phyloP scores from a whole-genome alignment of 2,888 invertebrate species.

The Sepioteuthis lessoniana region DNA sequence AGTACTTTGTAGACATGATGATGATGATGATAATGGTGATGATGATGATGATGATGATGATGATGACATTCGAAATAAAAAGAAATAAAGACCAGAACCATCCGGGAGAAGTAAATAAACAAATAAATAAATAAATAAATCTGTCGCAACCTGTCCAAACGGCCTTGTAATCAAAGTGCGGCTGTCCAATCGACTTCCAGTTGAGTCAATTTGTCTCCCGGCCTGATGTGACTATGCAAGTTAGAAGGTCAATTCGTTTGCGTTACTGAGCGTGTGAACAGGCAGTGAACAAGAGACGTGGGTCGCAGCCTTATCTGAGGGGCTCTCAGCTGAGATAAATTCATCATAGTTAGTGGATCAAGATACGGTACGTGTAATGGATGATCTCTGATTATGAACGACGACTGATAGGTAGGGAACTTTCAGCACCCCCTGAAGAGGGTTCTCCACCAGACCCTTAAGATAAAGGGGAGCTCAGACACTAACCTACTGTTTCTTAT shows the following conservation, averaged over 20 bases:
- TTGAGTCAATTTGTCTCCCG: conserved; percentile 33
- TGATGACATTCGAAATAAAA: too few relatives aligned
- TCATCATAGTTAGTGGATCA: neutral
- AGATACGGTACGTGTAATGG: neutral
- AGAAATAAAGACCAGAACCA: too few relatives aligned
- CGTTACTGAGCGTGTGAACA: neutral
- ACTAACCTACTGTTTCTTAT: neutral
- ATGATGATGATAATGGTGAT: too few relatives aligned
- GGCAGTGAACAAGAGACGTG: neutral
- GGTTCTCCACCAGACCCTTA: neutral
- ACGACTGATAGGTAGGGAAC: neutral
- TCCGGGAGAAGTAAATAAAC: too few relatives aligned
- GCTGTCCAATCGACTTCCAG: neutral
- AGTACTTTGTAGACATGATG: too few relatives aligned
- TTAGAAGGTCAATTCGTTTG: neutral
- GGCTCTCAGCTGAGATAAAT: neutral
- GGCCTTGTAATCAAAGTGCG: too few relatives aligned
- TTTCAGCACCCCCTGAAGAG: neutral
- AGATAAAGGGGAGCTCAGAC: neutral
- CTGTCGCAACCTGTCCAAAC: neutral
- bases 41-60: too few relatives aligned
- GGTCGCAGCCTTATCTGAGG: neutral
- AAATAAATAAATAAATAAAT: neutral
- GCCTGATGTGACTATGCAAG: neutral
- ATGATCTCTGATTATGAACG: neutral